These are phyloP conservation scores for Drosophila birchii DNA, from an alignment of 2,888 invertebrate genomes.

Conservation along the genomic window DNA sequence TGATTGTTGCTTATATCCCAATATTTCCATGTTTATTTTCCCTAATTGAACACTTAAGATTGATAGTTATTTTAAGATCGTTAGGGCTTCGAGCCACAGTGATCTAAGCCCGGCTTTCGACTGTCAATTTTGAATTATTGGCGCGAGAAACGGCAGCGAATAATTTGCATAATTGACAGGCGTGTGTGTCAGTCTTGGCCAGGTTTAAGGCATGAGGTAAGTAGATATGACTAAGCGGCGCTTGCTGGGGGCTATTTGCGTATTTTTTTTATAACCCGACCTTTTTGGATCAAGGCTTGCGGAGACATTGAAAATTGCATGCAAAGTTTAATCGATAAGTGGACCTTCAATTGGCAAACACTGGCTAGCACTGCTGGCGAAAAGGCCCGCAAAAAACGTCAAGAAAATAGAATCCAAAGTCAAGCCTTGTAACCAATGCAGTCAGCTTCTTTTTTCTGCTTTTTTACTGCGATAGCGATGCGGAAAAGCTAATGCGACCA, in stretches of 20 bases:
- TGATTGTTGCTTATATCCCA: background rate
- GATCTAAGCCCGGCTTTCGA: conserved; percentile 26
- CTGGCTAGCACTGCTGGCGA: conserved; percentile 32
- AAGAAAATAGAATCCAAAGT: conserved; percentile 17
- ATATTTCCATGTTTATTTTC: background rate
- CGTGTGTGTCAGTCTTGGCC: conserved; percentile 27
- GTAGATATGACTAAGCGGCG: conserved; percentile 38
- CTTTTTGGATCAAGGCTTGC: conserved; percentile 68
- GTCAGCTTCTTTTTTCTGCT: conserved; percentile 15
- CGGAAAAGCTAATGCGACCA: conserved; percentile 64
- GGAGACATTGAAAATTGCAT: conserved; percentile 73
- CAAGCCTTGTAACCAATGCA: conserved; percentile 41
- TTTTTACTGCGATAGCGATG: conserved; percentile 31
- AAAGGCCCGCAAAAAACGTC: conserved; percentile 10
- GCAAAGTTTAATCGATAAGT: conserved; percentile 69
- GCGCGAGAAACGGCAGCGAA: conserved; percentile 37
- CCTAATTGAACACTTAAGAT: background rate
- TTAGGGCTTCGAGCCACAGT: conserved; percentile 2
- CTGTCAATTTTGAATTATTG: conserved; percentile 51
- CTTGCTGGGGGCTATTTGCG: conserved; percentile 25
- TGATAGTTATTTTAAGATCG: conserved; percentile 12
- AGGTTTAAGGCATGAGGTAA: conserved; percentile 5
- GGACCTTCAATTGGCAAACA: conserved; percentile 45
- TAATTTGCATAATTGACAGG: conserved; percentile 64
- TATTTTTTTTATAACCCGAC: conserved; percentile 30